Percentiles rank a stretch among this genome's conserved stretches.
phyloP scores from a whole-genome alignment of 2,797 vertebrate species.

The Psittacula derbiana region DNA sequence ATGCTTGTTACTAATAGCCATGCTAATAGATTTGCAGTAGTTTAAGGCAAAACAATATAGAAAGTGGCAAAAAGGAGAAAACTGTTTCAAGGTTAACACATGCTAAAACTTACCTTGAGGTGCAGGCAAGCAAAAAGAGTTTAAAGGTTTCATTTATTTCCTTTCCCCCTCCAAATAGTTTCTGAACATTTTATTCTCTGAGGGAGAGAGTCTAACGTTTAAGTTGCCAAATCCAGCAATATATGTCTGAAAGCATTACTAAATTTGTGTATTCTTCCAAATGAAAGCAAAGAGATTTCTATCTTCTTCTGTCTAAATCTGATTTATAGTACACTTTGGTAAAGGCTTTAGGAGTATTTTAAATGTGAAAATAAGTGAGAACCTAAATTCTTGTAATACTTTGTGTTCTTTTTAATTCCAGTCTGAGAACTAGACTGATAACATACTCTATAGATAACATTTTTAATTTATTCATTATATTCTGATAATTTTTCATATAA shows the following conservation, averaged over 20 bases:
- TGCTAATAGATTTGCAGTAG: not conserved
- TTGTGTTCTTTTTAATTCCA: not conserved
- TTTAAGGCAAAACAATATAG: not conserved
- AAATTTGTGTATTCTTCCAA: not conserved
- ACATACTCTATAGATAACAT: conserved; percentile 1
- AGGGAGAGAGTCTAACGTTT: not conserved
- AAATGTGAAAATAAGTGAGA: not conserved
- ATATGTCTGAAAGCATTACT: not conserved
- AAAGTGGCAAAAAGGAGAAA: not conserved
- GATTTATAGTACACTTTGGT: not conserved
- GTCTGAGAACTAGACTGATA: not conserved
- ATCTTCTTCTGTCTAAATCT: not conserved
- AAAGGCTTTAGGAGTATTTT: not conserved
- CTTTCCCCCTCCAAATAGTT: not conserved
- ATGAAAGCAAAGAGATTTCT: not conserved
- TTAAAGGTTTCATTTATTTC: not conserved
- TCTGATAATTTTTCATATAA: conserved; percentile 2
- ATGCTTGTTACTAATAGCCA: not conserved
- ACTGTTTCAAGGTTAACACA: not conserved
- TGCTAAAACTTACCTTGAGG: not conserved
- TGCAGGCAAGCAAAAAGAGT: not conserved
- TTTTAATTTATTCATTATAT: conserved; percentile 47
- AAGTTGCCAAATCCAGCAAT: not conserved
- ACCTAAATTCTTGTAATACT: not conserved
- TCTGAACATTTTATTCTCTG: not conserved